These are phyloP conservation scores for Trichogramma dendrolimi DNA, from an alignment of 2,888 invertebrate species.

Conservation along the genomic window DNA sequence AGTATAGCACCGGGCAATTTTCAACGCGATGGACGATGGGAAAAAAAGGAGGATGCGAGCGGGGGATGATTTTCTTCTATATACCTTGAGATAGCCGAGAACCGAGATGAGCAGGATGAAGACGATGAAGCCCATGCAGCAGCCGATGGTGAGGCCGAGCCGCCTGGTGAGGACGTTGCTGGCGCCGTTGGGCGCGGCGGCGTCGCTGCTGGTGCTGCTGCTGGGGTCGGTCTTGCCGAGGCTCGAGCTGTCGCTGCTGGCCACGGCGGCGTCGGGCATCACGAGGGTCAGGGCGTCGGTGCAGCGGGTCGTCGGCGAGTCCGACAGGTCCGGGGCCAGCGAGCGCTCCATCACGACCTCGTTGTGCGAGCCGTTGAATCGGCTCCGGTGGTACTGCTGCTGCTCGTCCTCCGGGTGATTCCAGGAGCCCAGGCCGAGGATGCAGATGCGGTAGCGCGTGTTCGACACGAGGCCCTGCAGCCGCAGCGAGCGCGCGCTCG, in stretches of 20 bases:
- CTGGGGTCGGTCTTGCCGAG: conserved; percentile 50
- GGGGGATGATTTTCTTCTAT: conserved; percentile 39
- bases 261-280: conserved; percentile 57
- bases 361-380: conserved; percentile 31
- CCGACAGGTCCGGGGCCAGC: conserved; percentile 59
- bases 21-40: background rate
- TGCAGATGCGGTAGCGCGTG: conserved; percentile 80
- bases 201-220: conserved; percentile 25
- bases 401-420: background rate
- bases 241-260: conserved; percentile 50
- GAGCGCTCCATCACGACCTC: conserved; percentile 52
- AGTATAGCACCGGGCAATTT: background rate
- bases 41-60: background rate
- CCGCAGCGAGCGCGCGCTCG: conserved; percentile 69
- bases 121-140: conserved; percentile 80
- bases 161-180: conserved; percentile 72
- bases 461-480: conserved; percentile 73
- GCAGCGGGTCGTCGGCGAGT: conserved; percentile 73
- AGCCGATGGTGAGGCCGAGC: conserved; percentile 79
- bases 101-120: conserved; percentile 79
- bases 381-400: conserved; percentile 37
- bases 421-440: conserved; percentile 80
- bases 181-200: background rate
- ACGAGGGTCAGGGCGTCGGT: conserved; percentile 72
- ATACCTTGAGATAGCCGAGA: conserved; percentile 78